Conservation (phyloP, 2,797 vertebrate genomes). For the Lacerta bilineata region DNA sequence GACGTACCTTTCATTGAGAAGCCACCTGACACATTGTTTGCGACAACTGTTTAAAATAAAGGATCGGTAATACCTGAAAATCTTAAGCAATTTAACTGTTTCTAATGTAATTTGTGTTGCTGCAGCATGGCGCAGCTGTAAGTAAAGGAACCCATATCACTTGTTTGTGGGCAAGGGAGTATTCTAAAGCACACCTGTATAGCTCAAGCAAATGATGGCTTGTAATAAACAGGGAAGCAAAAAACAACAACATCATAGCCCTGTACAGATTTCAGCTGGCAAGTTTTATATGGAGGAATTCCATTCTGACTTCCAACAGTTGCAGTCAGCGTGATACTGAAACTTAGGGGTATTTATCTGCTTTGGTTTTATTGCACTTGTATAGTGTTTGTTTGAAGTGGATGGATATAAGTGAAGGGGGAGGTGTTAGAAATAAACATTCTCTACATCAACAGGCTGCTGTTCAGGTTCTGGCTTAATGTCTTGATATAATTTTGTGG, state of each 20-base stretch:
- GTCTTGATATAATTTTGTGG: too few species aligned
- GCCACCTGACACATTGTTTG: neutral
- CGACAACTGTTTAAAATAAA: neutral
- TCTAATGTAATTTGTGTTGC: neutral
- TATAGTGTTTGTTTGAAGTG: neutral
- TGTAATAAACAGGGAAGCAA: neutral
- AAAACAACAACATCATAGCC: neutral
- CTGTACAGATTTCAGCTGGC: neutral
- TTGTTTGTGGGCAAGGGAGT: neutral
- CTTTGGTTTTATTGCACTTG: neutral
- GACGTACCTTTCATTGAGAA: neutral
- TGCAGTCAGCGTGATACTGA: neutral
- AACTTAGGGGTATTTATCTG: neutral
- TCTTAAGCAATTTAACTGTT: neutral
- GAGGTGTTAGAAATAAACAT: too few species aligned
- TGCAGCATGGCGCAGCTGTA: neutral
- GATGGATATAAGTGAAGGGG: neutral
- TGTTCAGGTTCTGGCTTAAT: too few species aligned
- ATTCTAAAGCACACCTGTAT: neutral
- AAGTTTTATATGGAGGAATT: neutral
- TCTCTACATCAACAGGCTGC: too few species aligned
- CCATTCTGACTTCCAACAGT: neutral
- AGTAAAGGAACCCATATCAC: neutral
- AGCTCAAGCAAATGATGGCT: neutral
- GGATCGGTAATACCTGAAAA: neutral